Evolutionary conservation across 2,113 vertebrate genomes (phyloP).

Genomic region (Apeltes quadracus): DNA sequence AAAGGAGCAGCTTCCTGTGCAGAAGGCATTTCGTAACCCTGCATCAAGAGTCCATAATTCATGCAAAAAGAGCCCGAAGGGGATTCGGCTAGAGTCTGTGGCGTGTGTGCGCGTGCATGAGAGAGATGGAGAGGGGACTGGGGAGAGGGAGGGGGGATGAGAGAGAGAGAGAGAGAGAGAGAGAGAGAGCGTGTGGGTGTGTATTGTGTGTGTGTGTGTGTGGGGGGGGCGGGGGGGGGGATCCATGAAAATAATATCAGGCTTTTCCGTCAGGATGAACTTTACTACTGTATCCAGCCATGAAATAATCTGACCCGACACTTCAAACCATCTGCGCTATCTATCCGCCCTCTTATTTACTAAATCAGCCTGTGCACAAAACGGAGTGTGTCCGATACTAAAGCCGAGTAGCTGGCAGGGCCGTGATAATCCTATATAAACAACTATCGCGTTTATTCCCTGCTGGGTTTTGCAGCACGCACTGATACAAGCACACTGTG

Average conservation of each 20-base stretch:
- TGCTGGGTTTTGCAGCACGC: slow-evolving; percentile 20
- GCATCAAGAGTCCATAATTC: slow-evolving; percentile 88
- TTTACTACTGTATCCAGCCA: slow-evolving; percentile 92
- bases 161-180: background rate
- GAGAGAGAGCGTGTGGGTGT: background rate
- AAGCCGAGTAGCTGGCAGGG: slow-evolving; percentile 72
- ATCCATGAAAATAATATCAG: slow-evolving; percentile 97
- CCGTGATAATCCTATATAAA: slow-evolving; percentile 59
- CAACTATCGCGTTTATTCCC: slow-evolving; percentile 42
- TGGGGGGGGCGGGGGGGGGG: slow-evolving; percentile 1
- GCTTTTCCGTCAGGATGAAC: slow-evolving; percentile 97
- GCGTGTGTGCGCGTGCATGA: slow-evolving; percentile 40
- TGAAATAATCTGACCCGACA: slow-evolving; percentile 98
- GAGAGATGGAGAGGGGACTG: background rate
- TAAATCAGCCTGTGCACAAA: slow-evolving; percentile 87
- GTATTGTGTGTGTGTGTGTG: slow-evolving; percentile 46
- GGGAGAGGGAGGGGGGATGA: no score
- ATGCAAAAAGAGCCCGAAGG: slow-evolving; percentile 86
- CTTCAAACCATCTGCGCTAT: slow-evolving; percentile 98
- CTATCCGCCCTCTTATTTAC: slow-evolving; percentile 99
- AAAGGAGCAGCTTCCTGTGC: slow-evolving; percentile 85
- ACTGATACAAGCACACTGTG: slow-evolving; percentile 7
- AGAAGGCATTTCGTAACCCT: slow-evolving; percentile 85
- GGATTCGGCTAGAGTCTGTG: slow-evolving; percentile 80
- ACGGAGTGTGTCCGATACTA: slow-evolving; percentile 94